A percentile compares a stretch with the other conserved stretches of the same genome.
phyloP scores from a whole-genome alignment of 1,140 invertebrate genomes.

The Pentalonia nigronervosa region DNA sequence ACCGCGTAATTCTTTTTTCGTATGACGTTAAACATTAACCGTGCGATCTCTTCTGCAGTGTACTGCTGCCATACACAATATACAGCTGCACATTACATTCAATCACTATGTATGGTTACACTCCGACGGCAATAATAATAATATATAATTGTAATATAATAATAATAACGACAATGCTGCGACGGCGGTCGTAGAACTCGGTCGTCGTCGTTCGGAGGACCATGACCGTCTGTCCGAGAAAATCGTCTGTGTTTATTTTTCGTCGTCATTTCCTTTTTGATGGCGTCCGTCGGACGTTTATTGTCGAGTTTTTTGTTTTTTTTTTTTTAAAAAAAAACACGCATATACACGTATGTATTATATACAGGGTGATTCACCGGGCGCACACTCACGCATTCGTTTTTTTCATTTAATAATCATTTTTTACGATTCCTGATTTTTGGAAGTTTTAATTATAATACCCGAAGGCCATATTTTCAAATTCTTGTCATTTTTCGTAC shows the following conservation, averaged over 20 bases:
- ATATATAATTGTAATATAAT: not conserved
- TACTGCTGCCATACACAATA: not conserved
- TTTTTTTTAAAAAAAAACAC: constrained; percentile 29
- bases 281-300: not conserved
- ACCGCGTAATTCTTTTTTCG: not conserved
- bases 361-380: no score
- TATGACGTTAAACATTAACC: not conserved
- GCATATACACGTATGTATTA: not conserved
- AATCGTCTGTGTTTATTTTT: not conserved
- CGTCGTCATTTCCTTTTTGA: constrained; percentile 29
- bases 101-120: not conserved
- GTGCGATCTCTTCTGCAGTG: no score
- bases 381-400: no score
- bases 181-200: not conserved
- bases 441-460: no score
- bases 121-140: not conserved
- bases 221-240: constrained; percentile 34
- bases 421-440: no score
- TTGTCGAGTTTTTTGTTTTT: constrained; percentile 10
- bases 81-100: not conserved
- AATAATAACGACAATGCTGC: not conserved
- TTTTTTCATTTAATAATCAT: no score
- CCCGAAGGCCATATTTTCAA: no score
- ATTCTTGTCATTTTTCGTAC: no score
- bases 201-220: not conserved